Evolutionary conservation across 2,888 invertebrate genomes (phyloP), one percentile per base, ranked within the genome.

Genomic region (Agriopis leucophaearia): DNA sequence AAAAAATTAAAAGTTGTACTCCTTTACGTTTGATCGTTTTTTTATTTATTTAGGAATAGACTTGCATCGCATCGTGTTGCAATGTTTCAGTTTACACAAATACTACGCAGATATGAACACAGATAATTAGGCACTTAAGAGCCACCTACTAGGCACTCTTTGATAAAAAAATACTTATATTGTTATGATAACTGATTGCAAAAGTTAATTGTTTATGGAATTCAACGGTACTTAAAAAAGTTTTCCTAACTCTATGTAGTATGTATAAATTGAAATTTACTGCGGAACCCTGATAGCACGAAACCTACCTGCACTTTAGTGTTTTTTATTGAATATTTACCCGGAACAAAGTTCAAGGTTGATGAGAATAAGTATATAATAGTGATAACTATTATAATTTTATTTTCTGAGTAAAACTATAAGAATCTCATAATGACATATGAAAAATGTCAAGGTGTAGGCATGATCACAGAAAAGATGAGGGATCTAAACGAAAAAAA

Each of bases 271-370:
- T 44, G 13, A n/a, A 3, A 27, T 38, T 52, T 38, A 10, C 9
- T 57, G 36, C 57, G 35, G 57, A 57, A 57, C 57, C 45, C 35
- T 18, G 8, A 15, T 13, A 35, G 10, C 1, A 12, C 0, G 27
- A 35, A 10, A 15, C 10, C 36, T 45, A 6, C 10, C 36, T 45
- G 45, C 36, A 36, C 10, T n/a, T 45, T n/a, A 13, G 45, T 18
- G 8, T 8, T 27, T 45, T 45, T 45, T 57, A 35, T 45, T n/a
- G 45, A 1, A 57, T 10, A 8, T 18, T 18, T 27, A 13, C 59
- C 42, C 50, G 50, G 48, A 59, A 59, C n/a, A 42, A 59, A 59
- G 59, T 59, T 59, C 59, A 59, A 42, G 59, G 50, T 9, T 13
- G 16, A 55, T 18, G 13, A 13, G 8, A 27, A 27, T 5, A n/a